Evolutionary conservation across 92 coral and sea anemone species (phyloP).

Genomic region (Muricea muricata): DNA sequence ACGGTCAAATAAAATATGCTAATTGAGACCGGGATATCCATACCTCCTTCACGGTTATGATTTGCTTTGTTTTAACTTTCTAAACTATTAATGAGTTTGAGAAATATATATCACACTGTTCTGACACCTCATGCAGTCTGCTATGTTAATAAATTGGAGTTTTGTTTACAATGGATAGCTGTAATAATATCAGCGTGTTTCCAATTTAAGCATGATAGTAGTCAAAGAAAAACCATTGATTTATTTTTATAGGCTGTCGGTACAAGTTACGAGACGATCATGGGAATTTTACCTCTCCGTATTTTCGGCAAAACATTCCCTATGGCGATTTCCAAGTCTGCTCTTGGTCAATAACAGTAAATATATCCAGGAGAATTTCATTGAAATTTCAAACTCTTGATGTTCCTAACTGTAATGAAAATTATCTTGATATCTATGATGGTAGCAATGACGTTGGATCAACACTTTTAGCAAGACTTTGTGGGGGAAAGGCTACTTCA

Average conservation of each 20-base stretch:
- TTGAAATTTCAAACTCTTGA: neutral
- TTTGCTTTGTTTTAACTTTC: no score
- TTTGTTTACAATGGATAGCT: no score
- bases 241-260: slow-evolving; percentile 22
- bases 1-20: no score
- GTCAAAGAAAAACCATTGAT: no score
- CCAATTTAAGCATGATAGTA: no score
- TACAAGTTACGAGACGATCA: neutral
- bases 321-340: slow-evolving; percentile 57
- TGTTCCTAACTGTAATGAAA: slow-evolving; percentile 19
- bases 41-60: no score
- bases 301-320: neutral
- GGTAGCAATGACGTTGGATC: neutral
- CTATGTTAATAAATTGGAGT: no score
- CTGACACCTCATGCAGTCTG: no score
- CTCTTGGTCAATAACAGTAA: slow-evolving; percentile 50
- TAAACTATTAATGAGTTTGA: no score
- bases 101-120: no score
- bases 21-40: no score
- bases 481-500: slow-evolving; percentile 25
- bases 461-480: slow-evolving; percentile 3
- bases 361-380: neutral
- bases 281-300: slow-evolving; percentile 4
- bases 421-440: slow-evolving; percentile 22
- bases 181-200: no score